Evolutionary conservation across 2,113 vertebrate genomes (phyloP).

Genomic region (Hippocampus guttulatus): DNA sequence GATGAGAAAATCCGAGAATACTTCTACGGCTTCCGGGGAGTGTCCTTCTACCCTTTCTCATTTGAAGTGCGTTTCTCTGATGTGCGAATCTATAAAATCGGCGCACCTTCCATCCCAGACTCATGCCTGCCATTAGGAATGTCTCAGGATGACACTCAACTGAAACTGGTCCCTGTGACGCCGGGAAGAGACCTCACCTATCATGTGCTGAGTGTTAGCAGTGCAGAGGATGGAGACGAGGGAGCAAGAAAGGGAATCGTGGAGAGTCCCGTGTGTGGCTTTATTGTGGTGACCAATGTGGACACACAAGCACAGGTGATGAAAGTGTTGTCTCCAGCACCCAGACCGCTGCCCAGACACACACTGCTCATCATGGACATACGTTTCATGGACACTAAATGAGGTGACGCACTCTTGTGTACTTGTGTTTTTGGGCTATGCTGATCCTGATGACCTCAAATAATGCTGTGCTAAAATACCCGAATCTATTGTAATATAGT

Average conservation of each 20-base stretch:
- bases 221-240: conserved; percentile 80
- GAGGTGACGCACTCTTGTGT: background rate
- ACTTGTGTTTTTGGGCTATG: background rate
- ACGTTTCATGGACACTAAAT: conserved; percentile 92
- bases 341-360: conserved; percentile 87
- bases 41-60: conserved; percentile 90
- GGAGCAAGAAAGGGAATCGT: conserved; percentile 65
- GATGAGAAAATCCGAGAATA: conserved; percentile 95
- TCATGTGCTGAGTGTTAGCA: conserved; percentile 93
- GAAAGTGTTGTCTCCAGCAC: conserved; percentile 90
- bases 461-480: background rate
- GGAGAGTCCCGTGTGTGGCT: conserved; percentile 91
- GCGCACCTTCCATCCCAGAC: conserved; percentile 94
- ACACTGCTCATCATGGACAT: conserved; percentile 98
- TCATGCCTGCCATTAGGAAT: conserved; percentile 95
- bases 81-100: conserved; percentile 96
- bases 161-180: conserved; percentile 92
- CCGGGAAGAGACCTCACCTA: conserved; percentile 94
- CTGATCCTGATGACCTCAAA: background rate
- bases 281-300: conserved; percentile 91
- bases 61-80: conserved; percentile 95
- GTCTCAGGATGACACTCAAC: conserved; percentile 97
- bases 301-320: conserved; percentile 90
- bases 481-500: conserved; percentile 18
- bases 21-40: conserved; percentile 92